phyloP scores from a whole-genome alignment of 1,140 invertebrate genomes.

The Neodiprion pinetum region DNA sequence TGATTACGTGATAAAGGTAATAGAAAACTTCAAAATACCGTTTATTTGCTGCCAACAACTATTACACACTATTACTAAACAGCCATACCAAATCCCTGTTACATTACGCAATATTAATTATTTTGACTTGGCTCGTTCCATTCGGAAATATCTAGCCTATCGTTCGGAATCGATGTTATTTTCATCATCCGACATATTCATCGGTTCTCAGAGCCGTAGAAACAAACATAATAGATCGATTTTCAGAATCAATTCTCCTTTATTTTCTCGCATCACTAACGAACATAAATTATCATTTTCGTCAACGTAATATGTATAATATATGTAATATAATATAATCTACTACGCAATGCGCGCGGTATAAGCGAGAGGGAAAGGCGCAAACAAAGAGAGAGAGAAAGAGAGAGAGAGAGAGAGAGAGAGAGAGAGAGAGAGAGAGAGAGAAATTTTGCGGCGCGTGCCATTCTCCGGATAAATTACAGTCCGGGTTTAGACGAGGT shows the following conservation, averaged over 20 bases:
- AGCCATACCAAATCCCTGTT: too few species aligned
- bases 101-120: background rate
- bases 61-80: too few species aligned
- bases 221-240: background rate
- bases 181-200: background rate
- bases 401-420: conserved; percentile 20
- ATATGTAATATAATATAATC: too few species aligned
- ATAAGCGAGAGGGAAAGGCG: background rate
- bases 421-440: conserved; percentile 20
- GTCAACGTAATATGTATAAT: too few species aligned
- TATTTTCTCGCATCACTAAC: background rate
- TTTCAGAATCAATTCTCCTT: background rate
- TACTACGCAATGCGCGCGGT: too few species aligned
- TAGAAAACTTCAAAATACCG: too few species aligned
- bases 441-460: conserved; percentile 18
- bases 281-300: too few species aligned
- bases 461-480: conserved; percentile 15
- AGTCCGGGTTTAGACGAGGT: conserved; percentile 8
- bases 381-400: conserved; percentile 13
- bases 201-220: background rate
- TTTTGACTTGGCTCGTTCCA: background rate
- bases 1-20: too few species aligned
- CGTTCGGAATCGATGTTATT: background rate
- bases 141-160: background rate
- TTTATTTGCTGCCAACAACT: too few species aligned